Base-by-base conservation (phyloP, 53 echinoderm and acorn worm genomes). In the Astropecten irregularis region DNA sequence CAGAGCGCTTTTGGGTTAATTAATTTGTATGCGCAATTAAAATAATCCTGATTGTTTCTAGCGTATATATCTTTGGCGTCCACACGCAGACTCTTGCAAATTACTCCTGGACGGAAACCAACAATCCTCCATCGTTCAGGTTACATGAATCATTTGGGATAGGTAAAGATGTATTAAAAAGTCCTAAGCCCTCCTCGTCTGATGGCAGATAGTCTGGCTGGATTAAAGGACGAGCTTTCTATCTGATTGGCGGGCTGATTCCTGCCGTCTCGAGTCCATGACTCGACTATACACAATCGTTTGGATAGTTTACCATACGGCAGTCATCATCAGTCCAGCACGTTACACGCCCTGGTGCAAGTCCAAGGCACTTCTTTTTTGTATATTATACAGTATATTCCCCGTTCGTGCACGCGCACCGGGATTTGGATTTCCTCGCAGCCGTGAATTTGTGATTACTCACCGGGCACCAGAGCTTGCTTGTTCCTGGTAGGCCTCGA, bases 401-500 rank as follows among this genome's bases (percentile, higher is more conserved):
- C n/a, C n/a, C n/a, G n/a, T 3, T 10, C 46, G 16, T 68, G 42
- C 14, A 37, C 40, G 11, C 38, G 60, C 55, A 49, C 77, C 77
- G 77, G 77, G 61, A 13, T 15, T 61, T 29, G 42, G 47, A 60
- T 60, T 77, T 77, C 61, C 60, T 32, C 29, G 20, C 18, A 5
- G 14, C 47, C 61, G 60, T 44, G 55, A 44, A 42, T 26, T 77
- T 28, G 77, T 61, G 59, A 77, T 77, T 77, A 77, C 77, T 77
- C 77, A 77, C 59, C 60, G 60, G 77, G 59, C 30, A 29, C 19
- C 42, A 46, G 39, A 40, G 77, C 77, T 30, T 23, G 56, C 42
- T 13, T 22, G 77, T 29, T 61, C 77, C 61, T 44, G 18, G 22
- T 56, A 39, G 22, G 14, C 7, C 34, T 67, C 37, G n/a, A 0